These are phyloP conservation scores for Platycnemis pennipes DNA, from an alignment of 2,888 invertebrate species.

Conservation along the genomic window DNA sequence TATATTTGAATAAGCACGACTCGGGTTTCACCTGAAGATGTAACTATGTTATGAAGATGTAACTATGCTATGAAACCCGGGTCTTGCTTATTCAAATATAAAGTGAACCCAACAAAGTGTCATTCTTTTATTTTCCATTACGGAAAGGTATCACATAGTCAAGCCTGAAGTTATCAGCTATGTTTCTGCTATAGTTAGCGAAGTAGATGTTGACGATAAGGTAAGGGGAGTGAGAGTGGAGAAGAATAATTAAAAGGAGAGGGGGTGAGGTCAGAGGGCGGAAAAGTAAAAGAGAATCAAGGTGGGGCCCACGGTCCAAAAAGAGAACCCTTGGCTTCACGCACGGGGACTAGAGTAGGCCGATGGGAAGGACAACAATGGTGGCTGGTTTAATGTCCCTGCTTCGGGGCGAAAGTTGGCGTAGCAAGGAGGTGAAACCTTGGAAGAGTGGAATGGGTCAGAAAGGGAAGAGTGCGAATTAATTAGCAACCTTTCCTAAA, in stretches of 20 bases:
- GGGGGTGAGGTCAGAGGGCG: not conserved
- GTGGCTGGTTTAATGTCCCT: conserved; percentile 48
- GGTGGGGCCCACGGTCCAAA: not conserved
- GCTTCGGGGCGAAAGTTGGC: not conserved
- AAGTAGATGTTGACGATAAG: too few relatives aligned
- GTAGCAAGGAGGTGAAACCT: not conserved
- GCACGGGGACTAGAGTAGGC: not conserved
- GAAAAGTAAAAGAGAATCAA: not conserved
- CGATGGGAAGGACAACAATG: conserved; percentile 6
- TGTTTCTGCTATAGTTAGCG: too few relatives aligned
- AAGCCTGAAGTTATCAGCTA: too few relatives aligned
- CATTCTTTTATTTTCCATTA: too few relatives aligned
- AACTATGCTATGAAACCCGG: too few relatives aligned
- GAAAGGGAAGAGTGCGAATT: conserved; percentile 41
- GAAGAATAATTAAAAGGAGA: not conserved
- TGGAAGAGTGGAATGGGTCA: not conserved
- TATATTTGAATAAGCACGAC: too few relatives aligned
- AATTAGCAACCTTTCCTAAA: conserved; percentile 67
- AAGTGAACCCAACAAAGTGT: too few relatives aligned
- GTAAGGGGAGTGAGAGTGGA: too few relatives aligned
- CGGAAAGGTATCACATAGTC: too few relatives aligned
- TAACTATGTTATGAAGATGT: too few relatives aligned
- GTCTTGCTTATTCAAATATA: too few relatives aligned
- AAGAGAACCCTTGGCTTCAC: not conserved
- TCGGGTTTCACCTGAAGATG: too few relatives aligned